Conservation (phyloP, 2,113 vertebrate species). For the Gymnogyps californianus region DNA sequence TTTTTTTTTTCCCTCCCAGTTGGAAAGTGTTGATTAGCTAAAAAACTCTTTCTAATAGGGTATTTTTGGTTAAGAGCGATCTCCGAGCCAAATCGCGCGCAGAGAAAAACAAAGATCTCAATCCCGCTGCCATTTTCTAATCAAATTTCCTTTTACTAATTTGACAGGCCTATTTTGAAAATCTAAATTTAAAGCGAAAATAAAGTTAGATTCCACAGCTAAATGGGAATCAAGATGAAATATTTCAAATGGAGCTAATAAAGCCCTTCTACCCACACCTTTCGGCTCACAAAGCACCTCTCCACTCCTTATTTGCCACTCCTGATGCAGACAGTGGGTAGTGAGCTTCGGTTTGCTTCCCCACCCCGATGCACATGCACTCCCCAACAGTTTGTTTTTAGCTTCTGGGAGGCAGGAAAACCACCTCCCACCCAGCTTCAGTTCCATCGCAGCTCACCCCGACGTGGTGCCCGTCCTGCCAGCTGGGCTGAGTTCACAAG, state of each 20-base stretch:
- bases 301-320: background rate
- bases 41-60: background rate
- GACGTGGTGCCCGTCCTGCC: fast-evolving
- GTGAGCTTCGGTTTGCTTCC: background rate
- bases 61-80: conserved; percentile 9
- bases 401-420: background rate
- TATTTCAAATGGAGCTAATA: background rate
- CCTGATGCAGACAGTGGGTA: background rate
- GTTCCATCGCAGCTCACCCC: background rate
- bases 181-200: conserved; percentile 36
- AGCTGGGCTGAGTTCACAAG: background rate
- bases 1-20: background rate
- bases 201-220: background rate
- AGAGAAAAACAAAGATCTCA: conserved; percentile 36
- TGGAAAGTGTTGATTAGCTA: background rate
- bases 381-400: background rate
- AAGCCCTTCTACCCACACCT: conserved; percentile 4
- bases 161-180: conserved; percentile 42
- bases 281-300: background rate
- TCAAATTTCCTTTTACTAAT: conserved; percentile 52
- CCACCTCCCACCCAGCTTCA: background rate
- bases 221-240: background rate
- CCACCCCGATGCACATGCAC: fast-evolving
- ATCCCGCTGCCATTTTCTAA: conserved; percentile 32
- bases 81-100: background rate